Evolutionary conservation across 2,797 vertebrate genomes (phyloP), one percentile per base, ranked within the genome.

Genomic region (Spondyliosoma cantharus): DNA sequence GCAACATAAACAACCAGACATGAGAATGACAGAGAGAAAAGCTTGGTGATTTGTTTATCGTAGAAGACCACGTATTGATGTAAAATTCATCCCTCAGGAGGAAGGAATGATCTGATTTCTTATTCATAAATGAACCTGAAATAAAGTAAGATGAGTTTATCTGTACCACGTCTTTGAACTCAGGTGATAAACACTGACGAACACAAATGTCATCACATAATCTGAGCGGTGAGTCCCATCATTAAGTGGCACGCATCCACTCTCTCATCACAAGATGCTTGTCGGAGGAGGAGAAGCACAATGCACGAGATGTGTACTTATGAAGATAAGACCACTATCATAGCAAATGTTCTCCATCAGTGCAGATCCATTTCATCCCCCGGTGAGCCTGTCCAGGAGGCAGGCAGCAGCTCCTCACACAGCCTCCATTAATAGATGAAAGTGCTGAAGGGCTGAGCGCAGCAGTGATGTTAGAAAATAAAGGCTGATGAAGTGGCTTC

Each of bases 371-470:
- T 68, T 46, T 78, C 64, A 73, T 17, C 22, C 19, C 68, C 0
- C n/a, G 61, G 11, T 73, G 63, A 63, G 50, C 22, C 14, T 27
- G 62, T 65, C 49, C 83, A 78, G 83, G 20, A 79, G 66, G 66
- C 76, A 77, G 76, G 61, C 58, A 66, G 71, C 75, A 64, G 71
- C 75, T 78, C 66, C 65, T 61, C 74, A 42, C 42, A n/a, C 74
- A 49, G 80, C 57, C 74, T 85, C 78, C 74, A 78, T 84, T 81
- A 84, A 20, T 22, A 80, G 52, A 81, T 84, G 61, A 76, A 72
- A 74, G 67, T 48, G 22, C 43, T 63, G 64, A 20, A 1, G 19
- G 64, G 46, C 53, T 66, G 61, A 53, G 65, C 82, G 74, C 80
- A 76, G 87, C 83, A 82, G 62, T 27, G 76, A 71, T 75, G 29